These are phyloP conservation scores for Leptinotarsa haldemani DNA, from an alignment of 2,888 invertebrate species.

Conservation along the genomic window DNA sequence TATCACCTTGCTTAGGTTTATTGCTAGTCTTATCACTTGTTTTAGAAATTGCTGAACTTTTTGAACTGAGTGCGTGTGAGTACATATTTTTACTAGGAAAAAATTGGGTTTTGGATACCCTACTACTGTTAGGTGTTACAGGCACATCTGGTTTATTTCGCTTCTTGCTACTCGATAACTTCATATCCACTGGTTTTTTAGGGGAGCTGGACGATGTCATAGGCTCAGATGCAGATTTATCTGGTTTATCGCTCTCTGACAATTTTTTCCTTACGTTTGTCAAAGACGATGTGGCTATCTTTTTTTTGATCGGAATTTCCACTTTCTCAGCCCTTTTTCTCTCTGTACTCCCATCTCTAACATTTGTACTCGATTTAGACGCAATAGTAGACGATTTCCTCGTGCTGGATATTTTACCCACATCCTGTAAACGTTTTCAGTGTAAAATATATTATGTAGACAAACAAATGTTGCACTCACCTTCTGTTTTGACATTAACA, in stretches of 20 bases:
- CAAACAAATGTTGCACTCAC: constrained; percentile 40
- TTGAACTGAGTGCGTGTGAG: constrained; percentile 55
- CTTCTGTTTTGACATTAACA: constrained; percentile 53
- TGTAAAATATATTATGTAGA: not conserved
- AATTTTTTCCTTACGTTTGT: constrained; percentile 5
- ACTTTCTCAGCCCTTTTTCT: constrained; percentile 39
- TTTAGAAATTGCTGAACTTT: constrained; percentile 22
- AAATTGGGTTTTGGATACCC: constrained; percentile 60
- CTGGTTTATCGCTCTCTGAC: constrained; percentile 19
- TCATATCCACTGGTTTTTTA: constrained; percentile 8
- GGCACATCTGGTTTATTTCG: constrained; percentile 36
- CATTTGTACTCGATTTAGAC: constrained; percentile 35
- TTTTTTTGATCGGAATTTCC: constrained; percentile 37
- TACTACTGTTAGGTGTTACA: constrained; percentile 50
- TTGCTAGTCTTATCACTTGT: not conserved
- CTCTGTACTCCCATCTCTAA: constrained; percentile 41
- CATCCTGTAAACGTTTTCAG: constrained; percentile 43
- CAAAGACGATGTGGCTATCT: not conserved
- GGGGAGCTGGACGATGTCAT: constrained; percentile 1
- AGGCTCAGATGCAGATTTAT: constrained; percentile 16
- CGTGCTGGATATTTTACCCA: constrained; percentile 34
- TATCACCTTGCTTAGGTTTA: constrained; percentile 20
- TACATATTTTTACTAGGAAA: constrained; percentile 62
- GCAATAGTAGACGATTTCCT: constrained; percentile 25
- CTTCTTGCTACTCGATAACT: constrained; percentile 22